Evolutionary conservation across 1,140 invertebrate genomes (phyloP).

Genomic region (Drosophila mayri): DNA sequence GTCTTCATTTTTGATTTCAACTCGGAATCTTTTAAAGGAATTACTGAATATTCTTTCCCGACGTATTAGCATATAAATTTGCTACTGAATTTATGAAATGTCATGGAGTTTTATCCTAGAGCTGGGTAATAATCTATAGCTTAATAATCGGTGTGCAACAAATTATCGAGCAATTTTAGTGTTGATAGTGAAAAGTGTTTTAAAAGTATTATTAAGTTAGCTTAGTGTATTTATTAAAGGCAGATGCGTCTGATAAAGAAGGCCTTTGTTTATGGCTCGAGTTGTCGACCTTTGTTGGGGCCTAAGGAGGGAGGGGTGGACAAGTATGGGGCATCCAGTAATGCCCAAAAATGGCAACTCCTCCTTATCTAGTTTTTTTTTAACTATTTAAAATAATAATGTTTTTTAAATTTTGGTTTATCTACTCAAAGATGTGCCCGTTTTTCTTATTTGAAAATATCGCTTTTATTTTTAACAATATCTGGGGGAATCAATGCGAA

Average conservation of each 20-base stretch:
- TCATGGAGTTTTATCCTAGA: neutral
- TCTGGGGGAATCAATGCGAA: too few relatives aligned
- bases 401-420: too few relatives aligned
- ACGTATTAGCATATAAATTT: too few relatives aligned
- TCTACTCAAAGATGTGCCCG: too few relatives aligned
- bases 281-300: conserved; percentile 38
- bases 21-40: neutral
- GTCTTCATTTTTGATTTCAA: too few relatives aligned
- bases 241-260: conserved; percentile 20
- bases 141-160: neutral
- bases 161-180: too few relatives aligned
- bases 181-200: too few relatives aligned
- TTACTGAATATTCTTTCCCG: too few relatives aligned
- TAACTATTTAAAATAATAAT: too few relatives aligned
- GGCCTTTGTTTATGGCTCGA: conserved; percentile 18
- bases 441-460: too few relatives aligned
- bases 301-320: neutral
- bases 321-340: conserved; percentile 19
- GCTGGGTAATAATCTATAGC: neutral
- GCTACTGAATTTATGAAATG: neutral
- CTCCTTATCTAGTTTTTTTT: too few relatives aligned
- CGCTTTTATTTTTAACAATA: too few relatives aligned
- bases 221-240: conserved; percentile 1
- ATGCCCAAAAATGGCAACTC: conserved; percentile 41
- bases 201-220: neutral